phyloP scores from a whole-genome alignment of 2,888 invertebrate genomes.

The Drosophila cracens region DNA sequence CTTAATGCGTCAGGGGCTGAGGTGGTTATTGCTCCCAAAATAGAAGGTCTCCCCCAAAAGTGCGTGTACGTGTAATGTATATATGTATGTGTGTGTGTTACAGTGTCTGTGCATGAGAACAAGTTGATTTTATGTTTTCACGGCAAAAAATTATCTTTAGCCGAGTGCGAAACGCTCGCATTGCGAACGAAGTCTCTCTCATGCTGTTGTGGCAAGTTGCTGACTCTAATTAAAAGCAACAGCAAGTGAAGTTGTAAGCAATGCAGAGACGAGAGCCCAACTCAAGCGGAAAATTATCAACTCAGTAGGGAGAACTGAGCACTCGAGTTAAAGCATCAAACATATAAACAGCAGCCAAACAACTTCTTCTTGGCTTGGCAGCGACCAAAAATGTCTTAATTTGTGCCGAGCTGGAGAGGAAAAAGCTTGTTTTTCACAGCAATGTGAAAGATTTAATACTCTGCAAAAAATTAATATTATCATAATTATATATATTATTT shows the following conservation, averaged over 20 bases:
- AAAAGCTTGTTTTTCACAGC: not conserved
- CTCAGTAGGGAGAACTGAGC: slow-evolving; percentile 44
- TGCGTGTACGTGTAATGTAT: slow-evolving; percentile 10
- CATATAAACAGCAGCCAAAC: slow-evolving; percentile 18
- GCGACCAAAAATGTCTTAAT: slow-evolving; percentile 46
- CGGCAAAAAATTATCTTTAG: slow-evolving; percentile 67
- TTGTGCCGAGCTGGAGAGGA: slow-evolving; percentile 20
- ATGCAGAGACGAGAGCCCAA: slow-evolving; percentile 29
- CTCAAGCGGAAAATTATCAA: slow-evolving; percentile 73
- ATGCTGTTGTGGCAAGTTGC: slow-evolving; percentile 64
- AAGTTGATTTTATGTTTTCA: slow-evolving; percentile 78
- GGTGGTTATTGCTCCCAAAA: slow-evolving; percentile 29
- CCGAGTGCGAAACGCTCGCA: slow-evolving; percentile 1
- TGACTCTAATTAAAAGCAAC: slow-evolving; percentile 78
- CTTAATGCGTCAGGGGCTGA: slow-evolving; percentile 26
- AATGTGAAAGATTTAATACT: not conserved
- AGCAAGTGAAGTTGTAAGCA: slow-evolving; percentile 47
- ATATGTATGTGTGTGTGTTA: slow-evolving; percentile 17
- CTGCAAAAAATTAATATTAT: not conserved
- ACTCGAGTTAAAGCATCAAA: slow-evolving; percentile 44
- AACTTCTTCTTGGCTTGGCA: slow-evolving; percentile 46
- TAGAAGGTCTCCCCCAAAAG: slow-evolving; percentile 43
- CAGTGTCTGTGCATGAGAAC: slow-evolving; percentile 49
- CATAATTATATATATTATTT: not conserved
- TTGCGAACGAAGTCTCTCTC: slow-evolving; percentile 15